These are phyloP conservation scores for Mus pahari DNA, from an alignment of 2,113 vertebrate genomes.

Conservation along the genomic window DNA sequence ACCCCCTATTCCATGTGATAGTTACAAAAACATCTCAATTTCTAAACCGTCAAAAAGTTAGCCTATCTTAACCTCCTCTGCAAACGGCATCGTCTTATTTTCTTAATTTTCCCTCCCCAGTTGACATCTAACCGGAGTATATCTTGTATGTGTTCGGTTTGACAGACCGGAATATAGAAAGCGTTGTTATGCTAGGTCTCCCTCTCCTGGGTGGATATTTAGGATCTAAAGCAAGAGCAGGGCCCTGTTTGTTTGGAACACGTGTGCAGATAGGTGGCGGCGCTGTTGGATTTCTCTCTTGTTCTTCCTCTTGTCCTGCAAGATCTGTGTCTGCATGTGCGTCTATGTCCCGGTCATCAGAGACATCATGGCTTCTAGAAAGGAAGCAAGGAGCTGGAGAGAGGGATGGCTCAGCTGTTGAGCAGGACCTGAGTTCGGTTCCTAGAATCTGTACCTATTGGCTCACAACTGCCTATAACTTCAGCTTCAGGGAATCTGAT, in stretches of 20 bases:
- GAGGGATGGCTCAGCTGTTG: not conserved
- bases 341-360: not conserved
- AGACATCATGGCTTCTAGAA: not conserved
- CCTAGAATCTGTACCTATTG: too few species aligned
- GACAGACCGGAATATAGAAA: constrained; percentile 6
- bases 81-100: not conserved
- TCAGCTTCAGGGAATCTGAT: not conserved
- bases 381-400: not conserved
- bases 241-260: not conserved
- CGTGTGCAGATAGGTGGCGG: not conserved
- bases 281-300: too few species aligned
- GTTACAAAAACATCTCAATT: constrained; percentile 43
- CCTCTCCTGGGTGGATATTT: constrained; percentile 14
- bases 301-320: not conserved
- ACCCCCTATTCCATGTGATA: not conserved
- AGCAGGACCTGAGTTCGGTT: not conserved
- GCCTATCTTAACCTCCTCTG: constrained; percentile 36
- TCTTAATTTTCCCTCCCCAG: not conserved
- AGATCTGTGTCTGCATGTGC: not conserved
- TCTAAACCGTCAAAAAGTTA: constrained; percentile 53
- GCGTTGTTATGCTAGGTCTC: not conserved
- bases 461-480: not conserved
- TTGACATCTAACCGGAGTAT: not conserved
- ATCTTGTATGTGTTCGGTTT: not conserved
- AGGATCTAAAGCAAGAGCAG: not conserved